Percentiles rank a stretch among this genome's conserved stretches.
phyloP scores from a whole-genome alignment of 2,797 vertebrate genomes.

The Pristis pectinata region DNA sequence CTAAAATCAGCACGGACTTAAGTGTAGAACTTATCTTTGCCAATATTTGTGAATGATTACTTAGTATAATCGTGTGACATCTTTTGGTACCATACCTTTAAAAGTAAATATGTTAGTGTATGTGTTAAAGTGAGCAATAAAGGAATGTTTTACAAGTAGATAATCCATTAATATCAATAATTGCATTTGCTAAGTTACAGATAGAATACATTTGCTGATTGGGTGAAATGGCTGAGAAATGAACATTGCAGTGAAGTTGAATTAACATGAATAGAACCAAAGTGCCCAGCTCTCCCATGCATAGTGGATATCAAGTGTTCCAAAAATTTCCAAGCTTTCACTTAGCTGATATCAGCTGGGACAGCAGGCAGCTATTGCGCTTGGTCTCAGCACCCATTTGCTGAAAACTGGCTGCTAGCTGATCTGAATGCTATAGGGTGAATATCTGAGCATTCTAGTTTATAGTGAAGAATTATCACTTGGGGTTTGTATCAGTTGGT shows the following conservation, averaged over 20 bases:
- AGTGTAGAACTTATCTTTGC: not conserved
- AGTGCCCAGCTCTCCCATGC: too few species aligned
- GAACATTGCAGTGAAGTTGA: not conserved
- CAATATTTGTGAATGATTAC: not conserved
- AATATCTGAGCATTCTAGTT: not conserved
- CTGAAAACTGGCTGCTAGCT: not conserved
- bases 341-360: not conserved
- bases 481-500: not conserved
- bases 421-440: not conserved
- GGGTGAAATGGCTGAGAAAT: not conserved
- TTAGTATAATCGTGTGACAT: too few species aligned
- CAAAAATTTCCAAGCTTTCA: not conserved
- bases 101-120: not conserved
- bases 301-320: not conserved
- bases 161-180: not conserved
- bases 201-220: not conserved
- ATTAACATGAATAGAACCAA: not conserved
- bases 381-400: not conserved
- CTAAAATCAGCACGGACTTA: not conserved
- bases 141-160: not conserved
- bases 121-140: not conserved
- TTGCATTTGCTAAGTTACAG: not conserved
- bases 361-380: not conserved
- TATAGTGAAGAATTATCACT: not conserved
- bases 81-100: not conserved